These are phyloP conservation scores for Ranitomeya imitator DNA, from an alignment of 2,113 vertebrate species.

Conservation along the genomic window DNA sequence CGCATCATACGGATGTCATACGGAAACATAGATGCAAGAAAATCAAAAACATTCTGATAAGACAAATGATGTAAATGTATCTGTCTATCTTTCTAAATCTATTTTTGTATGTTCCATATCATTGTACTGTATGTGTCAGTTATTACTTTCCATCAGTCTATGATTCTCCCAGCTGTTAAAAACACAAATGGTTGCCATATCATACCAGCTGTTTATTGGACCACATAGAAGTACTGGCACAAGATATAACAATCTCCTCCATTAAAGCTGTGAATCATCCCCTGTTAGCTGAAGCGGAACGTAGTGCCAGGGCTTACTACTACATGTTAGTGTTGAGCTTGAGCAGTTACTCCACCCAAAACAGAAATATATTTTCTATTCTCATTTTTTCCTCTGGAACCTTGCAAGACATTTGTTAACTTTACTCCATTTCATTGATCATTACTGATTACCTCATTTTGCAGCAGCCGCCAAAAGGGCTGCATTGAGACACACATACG, in stretches of 20 bases:
- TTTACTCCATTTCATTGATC: background rate
- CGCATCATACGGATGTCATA: too few species aligned
- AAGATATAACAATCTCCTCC: background rate
- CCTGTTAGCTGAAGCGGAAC: background rate
- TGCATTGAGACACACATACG: background rate
- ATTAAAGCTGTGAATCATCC: background rate
- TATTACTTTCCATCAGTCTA: background rate
- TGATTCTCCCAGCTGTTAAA: background rate
- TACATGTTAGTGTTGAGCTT: background rate
- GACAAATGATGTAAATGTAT: background rate
- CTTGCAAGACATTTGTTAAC: background rate
- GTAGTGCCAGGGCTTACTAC: background rate
- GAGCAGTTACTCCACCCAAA: background rate
- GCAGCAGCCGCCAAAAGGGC: background rate
- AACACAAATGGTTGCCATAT: background rate
- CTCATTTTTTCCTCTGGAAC: background rate
- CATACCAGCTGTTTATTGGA: background rate
- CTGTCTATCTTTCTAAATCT: background rate
- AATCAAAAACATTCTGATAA: background rate
- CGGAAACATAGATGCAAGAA: too few species aligned
- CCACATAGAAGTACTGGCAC: conserved; percentile 15
- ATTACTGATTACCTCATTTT: background rate
- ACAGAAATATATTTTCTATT: background rate
- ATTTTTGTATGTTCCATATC: background rate
- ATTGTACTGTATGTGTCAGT: background rate